A percentile compares a stretch with the other conserved stretches of the same genome.
phyloP scores from a whole-genome alignment of 2,113 vertebrate genomes.

The Daubentonia madagascariensis region DNA sequence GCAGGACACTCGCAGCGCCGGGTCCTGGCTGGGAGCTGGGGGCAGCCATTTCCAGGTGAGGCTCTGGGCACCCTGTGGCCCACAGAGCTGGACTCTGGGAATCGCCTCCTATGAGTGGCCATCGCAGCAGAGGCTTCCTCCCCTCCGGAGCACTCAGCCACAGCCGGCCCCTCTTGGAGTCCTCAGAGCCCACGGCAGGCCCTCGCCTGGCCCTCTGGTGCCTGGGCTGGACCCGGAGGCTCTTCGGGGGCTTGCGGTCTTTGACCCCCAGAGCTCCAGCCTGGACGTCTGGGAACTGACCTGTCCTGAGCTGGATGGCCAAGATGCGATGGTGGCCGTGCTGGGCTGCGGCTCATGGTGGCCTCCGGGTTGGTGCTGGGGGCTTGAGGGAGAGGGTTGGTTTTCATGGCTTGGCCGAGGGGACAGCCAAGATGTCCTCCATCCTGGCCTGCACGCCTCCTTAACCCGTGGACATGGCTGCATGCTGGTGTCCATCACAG shows the following conservation, averaged over 20 bases:
- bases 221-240: not conserved
- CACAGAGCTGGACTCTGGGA: not conserved
- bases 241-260: not conserved
- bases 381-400: not conserved
- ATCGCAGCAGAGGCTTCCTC: not conserved
- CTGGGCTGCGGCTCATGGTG: not conserved
- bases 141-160: not conserved
- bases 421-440: not conserved
- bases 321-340: not conserved
- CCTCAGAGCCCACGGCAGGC: not conserved
- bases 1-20: not conserved
- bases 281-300: not conserved
- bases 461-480: not conserved
- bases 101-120: not conserved
- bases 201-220: not conserved
- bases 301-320: slow-evolving; percentile 8
- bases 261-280: not conserved
- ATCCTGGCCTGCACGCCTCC: not conserved
- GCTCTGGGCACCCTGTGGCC: not conserved
- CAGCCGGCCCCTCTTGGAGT: rapidly evolving
- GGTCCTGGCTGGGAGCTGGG: not conserved
- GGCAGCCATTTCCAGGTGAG: too few relatives aligned
- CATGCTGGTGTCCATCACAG: rapidly evolving
- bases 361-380: not conserved
- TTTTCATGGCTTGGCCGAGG: not conserved